Evolutionary conservation across 1,140 invertebrate species (phyloP), one percentile per base, ranked within the genome.

Genomic region (Mamestra configurata): DNA sequence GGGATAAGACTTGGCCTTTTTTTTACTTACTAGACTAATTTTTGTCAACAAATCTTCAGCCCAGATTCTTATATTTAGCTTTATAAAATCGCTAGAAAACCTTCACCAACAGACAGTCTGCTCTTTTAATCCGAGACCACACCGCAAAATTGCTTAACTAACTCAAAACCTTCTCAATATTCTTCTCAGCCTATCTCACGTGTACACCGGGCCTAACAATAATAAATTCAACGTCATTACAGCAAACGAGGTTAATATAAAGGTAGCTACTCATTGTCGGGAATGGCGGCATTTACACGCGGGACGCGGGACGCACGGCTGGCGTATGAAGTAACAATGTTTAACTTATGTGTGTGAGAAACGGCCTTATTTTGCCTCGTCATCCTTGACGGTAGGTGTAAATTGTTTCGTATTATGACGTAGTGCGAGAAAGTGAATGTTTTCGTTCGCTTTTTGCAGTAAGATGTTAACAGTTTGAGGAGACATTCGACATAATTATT

Each of bases 181-280:
- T 40, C 61, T 13, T 18, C 61, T 66, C 61, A 66, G 61, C 61
- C 24, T 53, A 37, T 4, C 11, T 37, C 40, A 10, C 55, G 55
- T 64, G 73, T 76, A 31, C 15, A 76, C 55, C 15, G 18, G 31
- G 40, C 73, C 37, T 76, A 72, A 40, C 68, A 75, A 77, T 77
- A 80, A 80, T 80, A 80, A 77, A 80, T 80, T 77, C 55, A 35
- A 24, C 64, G 66, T 72, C 79, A 61, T 80, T 77, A 80, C 73
- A 20, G 64, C 79, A 77, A 80, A 80, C 55, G 79, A 80, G 53
- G 79, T 80, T 80, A 80, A 80, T 80, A 80, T 71, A 71, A 77
- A 80, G 79, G 79, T 80, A 53, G 64, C 46, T 61, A 80, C 64
- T 80, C 73, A 77, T 77, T 77, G 73, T 76, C 51, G 64, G 66